phyloP scores from a whole-genome alignment of 2,888 invertebrate species.

The Cacoxenus indagator region DNA sequence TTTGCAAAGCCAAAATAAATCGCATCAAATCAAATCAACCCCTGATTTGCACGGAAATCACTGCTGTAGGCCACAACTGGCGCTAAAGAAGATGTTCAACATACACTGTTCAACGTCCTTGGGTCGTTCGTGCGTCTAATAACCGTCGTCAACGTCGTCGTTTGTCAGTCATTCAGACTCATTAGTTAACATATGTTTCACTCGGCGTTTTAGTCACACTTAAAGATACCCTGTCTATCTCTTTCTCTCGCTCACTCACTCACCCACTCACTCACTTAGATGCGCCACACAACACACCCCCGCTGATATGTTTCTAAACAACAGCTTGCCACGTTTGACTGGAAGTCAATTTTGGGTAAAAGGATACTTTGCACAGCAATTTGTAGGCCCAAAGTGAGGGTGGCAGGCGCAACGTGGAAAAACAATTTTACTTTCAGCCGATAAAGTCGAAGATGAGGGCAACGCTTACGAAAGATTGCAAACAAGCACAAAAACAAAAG shows the following conservation, averaged over 20 bases:
- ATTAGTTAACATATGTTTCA: constrained; percentile 69
- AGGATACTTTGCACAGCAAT: constrained; percentile 39
- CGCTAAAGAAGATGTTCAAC: constrained; percentile 5
- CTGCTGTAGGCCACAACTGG: not conserved
- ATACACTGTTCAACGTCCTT: constrained; percentile 11
- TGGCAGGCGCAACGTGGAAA: constrained; percentile 3
- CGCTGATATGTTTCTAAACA: constrained; percentile 31
- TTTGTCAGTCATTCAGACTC: constrained; percentile 48
- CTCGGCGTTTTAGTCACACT: constrained; percentile 25
- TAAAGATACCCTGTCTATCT: not conserved
- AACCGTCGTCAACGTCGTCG: not conserved
- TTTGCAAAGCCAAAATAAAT: constrained; percentile 18
- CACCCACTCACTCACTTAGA: not conserved
- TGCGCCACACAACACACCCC: no score
- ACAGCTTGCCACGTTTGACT: constrained; percentile 56
- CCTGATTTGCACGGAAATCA: not conserved
- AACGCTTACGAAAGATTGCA: not conserved
- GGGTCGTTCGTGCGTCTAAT: not conserved
- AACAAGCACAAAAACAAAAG: not conserved
- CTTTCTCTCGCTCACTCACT: not conserved
- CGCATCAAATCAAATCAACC: not conserved
- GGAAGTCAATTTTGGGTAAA: constrained; percentile 61
- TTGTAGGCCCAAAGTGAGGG: constrained; percentile 25
- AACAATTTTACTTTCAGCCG: no score
- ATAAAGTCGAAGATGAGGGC: not conserved